Evolutionary conservation across 2,113 vertebrate species (phyloP).

Genomic region (Burhinus oedicnemus): DNA sequence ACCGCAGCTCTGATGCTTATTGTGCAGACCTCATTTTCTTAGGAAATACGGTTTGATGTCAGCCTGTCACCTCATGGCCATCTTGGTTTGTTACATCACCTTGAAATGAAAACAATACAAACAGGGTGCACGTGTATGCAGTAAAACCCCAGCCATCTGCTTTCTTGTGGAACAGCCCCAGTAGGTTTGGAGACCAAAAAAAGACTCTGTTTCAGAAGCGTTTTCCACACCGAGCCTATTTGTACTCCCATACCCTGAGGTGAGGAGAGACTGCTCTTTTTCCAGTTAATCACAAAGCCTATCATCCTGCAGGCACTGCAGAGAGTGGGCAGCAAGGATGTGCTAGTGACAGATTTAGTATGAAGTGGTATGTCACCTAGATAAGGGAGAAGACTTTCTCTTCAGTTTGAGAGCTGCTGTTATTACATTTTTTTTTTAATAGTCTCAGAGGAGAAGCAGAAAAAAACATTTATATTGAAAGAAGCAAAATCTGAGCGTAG

Average conservation of each 20-base stretch:
- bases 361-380: not conserved
- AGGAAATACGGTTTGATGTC: not conserved
- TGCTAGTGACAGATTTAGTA: not conserved
- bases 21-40: not conserved
- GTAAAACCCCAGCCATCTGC: not conserved
- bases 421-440: not conserved
- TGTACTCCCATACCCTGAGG: not conserved
- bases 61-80: not conserved
- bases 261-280: not conserved
- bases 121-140: fast-evolving
- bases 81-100: not conserved
- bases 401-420: not conserved
- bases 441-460: not conserved
- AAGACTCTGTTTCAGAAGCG: not conserved
- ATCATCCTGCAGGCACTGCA: not conserved
- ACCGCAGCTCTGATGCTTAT: fast-evolving
- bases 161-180: not conserved
- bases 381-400: not conserved
- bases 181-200: not conserved
- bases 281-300: not conserved
- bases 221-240: not conserved
- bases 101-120: not conserved
- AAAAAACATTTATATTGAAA: not conserved
- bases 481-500: not conserved
- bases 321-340: not conserved